Percentiles rank a stretch among this genome's conserved stretches.
Evolutionary conservation across 2,113 vertebrate species (phyloP).

Genomic region (Balaenoptera acutorostrata): DNA sequence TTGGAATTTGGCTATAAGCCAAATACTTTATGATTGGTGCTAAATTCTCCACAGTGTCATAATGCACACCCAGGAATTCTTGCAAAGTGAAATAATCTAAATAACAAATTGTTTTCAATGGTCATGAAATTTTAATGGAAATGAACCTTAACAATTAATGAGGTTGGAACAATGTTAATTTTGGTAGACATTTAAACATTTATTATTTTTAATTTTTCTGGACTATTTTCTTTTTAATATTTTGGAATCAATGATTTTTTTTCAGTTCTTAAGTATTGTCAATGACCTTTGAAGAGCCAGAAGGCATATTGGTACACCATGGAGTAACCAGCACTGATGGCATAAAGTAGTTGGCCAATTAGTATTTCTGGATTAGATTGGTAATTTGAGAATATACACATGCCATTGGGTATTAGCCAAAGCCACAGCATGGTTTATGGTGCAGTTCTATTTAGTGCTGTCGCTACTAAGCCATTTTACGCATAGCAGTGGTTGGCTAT

Average conservation of each 20-base stretch:
- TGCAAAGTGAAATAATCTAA: slow-evolving; percentile 15
- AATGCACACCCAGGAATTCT: background rate
- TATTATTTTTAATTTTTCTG: background rate
- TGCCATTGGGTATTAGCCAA: background rate
- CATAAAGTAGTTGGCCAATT: background rate
- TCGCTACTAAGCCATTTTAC: background rate
- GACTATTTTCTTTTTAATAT: background rate
- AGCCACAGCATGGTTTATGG: background rate
- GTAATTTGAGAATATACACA: background rate
- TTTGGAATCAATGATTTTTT: background rate
- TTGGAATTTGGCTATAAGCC: background rate
- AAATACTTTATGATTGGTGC: background rate
- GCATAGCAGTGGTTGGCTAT: background rate
- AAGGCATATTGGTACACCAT: background rate
- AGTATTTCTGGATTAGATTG: background rate
- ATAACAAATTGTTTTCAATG: background rate
- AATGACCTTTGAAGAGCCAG: background rate
- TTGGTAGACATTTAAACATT: slow-evolving; percentile 9
- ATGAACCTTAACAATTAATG: slow-evolving; percentile 8
- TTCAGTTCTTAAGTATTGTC: background rate
- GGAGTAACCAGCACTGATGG: background rate
- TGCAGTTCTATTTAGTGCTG: background rate
- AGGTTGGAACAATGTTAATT: background rate
- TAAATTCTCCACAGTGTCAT: background rate
- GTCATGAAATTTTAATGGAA: slow-evolving; percentile 26